A percentile compares a stretch with the other conserved stretches of the same genome.
phyloP scores from a whole-genome alignment of 2,113 vertebrate species.

The Protobothrops flavoviridis region DNA sequence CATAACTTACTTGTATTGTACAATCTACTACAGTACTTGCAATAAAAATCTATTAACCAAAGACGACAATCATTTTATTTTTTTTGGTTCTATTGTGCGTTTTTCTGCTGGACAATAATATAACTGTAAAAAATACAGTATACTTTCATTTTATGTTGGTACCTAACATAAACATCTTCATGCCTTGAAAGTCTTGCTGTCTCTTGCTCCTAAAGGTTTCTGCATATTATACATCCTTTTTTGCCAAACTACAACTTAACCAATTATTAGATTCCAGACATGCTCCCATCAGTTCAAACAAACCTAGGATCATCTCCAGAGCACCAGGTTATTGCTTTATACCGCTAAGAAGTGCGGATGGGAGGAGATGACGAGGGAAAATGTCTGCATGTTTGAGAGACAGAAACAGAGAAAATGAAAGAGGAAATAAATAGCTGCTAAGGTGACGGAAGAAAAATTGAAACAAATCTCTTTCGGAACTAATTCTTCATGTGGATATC shows the following conservation, averaged over 20 bases:
- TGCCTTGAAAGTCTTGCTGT: neutral
- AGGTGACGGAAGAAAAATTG: neutral
- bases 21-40: neutral
- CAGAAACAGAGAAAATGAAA: neutral
- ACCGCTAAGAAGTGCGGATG: neutral
- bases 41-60: neutral
- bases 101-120: neutral
- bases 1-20: neutral
- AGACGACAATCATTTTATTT: neutral
- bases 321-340: neutral
- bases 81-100: neutral
- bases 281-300: neutral
- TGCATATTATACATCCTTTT: neutral
- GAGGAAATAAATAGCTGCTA: neutral
- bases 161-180: neutral
- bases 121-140: neutral
- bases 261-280: neutral
- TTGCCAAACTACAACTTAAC: neutral
- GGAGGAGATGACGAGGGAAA: neutral
- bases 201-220: neutral
- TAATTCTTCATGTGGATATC: neutral
- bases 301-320: neutral
- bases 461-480: neutral
- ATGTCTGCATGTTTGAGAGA: neutral
- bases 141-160: neutral